Percentiles rank a stretch among this genome's conserved stretches.
These are phyloP conservation scores for Drosophila helvetica DNA, from an alignment of 2,888 invertebrate genomes.

Conservation along the genomic window DNA sequence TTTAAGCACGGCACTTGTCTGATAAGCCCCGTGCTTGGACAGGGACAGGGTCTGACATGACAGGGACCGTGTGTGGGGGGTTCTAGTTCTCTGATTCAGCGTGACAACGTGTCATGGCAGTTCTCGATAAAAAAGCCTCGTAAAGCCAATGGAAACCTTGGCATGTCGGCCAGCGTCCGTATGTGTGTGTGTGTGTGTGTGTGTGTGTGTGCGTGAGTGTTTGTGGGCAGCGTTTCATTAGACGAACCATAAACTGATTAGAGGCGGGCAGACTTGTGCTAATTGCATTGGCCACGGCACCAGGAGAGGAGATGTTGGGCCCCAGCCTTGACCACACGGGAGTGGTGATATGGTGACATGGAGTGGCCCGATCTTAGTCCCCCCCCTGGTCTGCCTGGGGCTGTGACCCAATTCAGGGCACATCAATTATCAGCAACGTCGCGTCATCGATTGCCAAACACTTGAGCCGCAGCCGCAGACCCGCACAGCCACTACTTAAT, in stretches of 20 bases:
- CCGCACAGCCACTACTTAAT: constrained; percentile 49
- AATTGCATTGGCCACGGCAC: constrained; percentile 38
- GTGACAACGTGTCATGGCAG: constrained; percentile 54
- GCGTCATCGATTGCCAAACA: constrained; percentile 76
- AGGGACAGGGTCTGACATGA: constrained; percentile 10
- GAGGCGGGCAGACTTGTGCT: constrained; percentile 28
- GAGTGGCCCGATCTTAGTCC: not conserved
- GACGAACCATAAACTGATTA: constrained; percentile 35
- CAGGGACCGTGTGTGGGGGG: not conserved
- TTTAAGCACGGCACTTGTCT: constrained; percentile 57
- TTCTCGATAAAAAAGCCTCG: constrained; percentile 30
- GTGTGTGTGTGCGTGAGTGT: too few species aligned
- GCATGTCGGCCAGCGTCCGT: not conserved
- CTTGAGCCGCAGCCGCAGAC: constrained; percentile 60
- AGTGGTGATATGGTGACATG: too few species aligned
- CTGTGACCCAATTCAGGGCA: constrained; percentile 43
- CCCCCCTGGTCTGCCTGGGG: not conserved
- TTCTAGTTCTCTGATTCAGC: constrained; percentile 58
- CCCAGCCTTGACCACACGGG: not conserved
- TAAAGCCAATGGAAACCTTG: constrained; percentile 4
- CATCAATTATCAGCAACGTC: constrained; percentile 71
- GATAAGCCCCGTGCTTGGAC: constrained; percentile 51
- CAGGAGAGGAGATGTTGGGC: constrained; percentile 6
- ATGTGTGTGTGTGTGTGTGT: too few species aligned
- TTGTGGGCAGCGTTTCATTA: constrained; percentile 28